Conservation (phyloP, 2,888 invertebrate genomes). For the Neoascia interrupta region DNA sequence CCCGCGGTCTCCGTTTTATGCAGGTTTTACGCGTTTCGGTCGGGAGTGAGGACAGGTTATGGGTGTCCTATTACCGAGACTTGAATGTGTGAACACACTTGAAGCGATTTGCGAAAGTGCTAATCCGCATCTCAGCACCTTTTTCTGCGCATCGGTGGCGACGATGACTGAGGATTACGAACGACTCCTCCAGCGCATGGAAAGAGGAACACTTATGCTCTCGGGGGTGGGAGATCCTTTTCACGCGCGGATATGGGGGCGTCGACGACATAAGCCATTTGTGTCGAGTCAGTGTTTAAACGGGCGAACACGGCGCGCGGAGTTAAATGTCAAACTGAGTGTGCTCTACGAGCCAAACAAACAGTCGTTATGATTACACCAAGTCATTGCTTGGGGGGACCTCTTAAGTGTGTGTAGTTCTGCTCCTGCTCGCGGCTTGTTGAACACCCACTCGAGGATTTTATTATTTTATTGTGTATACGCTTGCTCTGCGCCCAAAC, state of each 20-base stretch:
- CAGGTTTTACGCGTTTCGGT: constrained; percentile 8
- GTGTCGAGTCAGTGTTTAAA: constrained; percentile 64
- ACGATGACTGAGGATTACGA: too few relatives aligned
- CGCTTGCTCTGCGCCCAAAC: not conserved
- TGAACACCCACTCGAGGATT: constrained; percentile 67
- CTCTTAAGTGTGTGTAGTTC: constrained; percentile 36
- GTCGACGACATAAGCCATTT: constrained; percentile 51
- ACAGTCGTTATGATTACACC: constrained; percentile 62
- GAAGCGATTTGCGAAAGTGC: constrained; percentile 67
- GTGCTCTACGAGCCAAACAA: constrained; percentile 44
- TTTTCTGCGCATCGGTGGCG: constrained; percentile 14
- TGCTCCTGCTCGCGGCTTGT: constrained; percentile 62
- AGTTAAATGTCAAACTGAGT: constrained; percentile 68
- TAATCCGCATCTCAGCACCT: constrained; percentile 67
- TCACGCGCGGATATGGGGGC: not conserved
- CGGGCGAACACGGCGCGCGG: constrained; percentile 60
- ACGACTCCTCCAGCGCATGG: too few relatives aligned
- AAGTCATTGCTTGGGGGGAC: constrained; percentile 19
- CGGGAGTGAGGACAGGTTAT: too few relatives aligned
- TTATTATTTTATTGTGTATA: constrained; percentile 63
- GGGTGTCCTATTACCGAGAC: constrained; percentile 55
- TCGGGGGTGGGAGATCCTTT: too few relatives aligned
- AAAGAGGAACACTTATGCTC: too few relatives aligned
- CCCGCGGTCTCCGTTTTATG: constrained; percentile 3
- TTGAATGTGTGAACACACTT: constrained; percentile 68